Percentiles rank a stretch among this genome's conserved stretches.
Conservation (phyloP, 2,797 vertebrate species). For the Coregonus suidteri region DNA sequence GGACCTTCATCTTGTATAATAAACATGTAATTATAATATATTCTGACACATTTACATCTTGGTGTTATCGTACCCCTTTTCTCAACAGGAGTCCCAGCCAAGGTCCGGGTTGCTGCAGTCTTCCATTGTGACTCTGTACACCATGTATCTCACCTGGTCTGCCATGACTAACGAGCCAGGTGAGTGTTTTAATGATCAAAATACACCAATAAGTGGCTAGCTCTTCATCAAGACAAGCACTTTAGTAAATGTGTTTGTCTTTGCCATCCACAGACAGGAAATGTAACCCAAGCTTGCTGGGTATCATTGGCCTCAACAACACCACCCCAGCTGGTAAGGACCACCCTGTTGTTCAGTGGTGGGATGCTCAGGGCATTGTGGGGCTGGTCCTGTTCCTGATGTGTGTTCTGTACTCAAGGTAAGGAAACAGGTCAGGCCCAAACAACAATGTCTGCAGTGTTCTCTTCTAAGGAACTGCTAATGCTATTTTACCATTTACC, state of each 20-base stretch:
- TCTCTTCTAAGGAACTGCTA: neutral
- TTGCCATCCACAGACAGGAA: conserved; percentile 79
- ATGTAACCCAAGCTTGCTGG: conserved; percentile 94
- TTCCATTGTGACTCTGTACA: conserved; percentile 94
- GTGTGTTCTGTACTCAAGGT: conserved; percentile 99
- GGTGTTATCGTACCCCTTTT: neutral
- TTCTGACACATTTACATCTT: neutral
- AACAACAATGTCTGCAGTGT: neutral
- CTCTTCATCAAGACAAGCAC: neutral
- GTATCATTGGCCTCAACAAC: conserved; percentile 92
- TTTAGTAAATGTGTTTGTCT: neutral
- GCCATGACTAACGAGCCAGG: conserved; percentile 99
- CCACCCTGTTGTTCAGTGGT: conserved; percentile 92
- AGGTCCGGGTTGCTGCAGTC: conserved; percentile 96
- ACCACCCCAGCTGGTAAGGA: conserved; percentile 79
- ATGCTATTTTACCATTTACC: too few species aligned
- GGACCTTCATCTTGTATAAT: neutral
- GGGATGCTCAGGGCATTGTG: conserved; percentile 98
- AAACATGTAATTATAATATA: neutral
- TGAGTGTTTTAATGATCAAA: conserved; percentile 56
- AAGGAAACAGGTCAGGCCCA: conserved; percentile 33
- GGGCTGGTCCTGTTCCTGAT: conserved; percentile 93
- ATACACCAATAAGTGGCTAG: neutral
- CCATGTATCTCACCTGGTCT: conserved; percentile 99
- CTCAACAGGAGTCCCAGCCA: conserved; percentile 90